Evolutionary conservation across 2,113 vertebrate genomes (phyloP), one percentile per base, ranked within the genome.

Genomic region (Neotoma lepida): DNA sequence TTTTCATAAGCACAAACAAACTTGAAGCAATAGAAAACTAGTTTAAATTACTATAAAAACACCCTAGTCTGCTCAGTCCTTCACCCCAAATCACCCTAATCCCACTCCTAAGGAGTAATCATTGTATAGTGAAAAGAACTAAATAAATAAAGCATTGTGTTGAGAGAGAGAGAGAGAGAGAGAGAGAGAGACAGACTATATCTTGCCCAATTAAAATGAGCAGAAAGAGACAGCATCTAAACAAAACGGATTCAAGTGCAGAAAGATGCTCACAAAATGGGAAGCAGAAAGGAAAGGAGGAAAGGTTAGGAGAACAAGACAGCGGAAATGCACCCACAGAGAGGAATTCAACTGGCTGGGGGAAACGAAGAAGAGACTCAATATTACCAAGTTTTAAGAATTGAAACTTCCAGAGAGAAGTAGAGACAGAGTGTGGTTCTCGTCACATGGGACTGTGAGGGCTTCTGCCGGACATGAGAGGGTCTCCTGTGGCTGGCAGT

Each of bases 331-430:
- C 71, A 63, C 94, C 64, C 74, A 51, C 33, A 88, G 94, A 92
- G 70, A 96, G 89, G 91, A 96, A 97, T 97, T 91, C 89, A 88
- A 68, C 86, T 81, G 92, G 54, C 61, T 96, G 49, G 78, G 86
- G 89, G 89, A 87, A 95, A 95, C 93, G 61, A 91, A 97, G 89
- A 95, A 95, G 94, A 91, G 91, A 95, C 95, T 97, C 97, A 63
- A 71, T 97, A 93, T 96, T 93, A 96, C 91, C 85, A 91, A 91
- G 58, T 97, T 97, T 97, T 97, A 97, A 97, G 94, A 97, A 97
- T 97, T 95, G 97, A 97, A 97, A 97, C 97, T 96, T 94, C 51
- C 94, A 97, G 92, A 91, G 96, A 97, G 97, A 97, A 97, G 96
- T 96, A 95, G 95, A 94, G 93, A 94, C 0, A 77, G 90, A 94